Evolutionary conservation across 2,113 vertebrate genomes (phyloP), one percentile per base, ranked within the genome.

Genomic region (Butastur rufipennis): DNA sequence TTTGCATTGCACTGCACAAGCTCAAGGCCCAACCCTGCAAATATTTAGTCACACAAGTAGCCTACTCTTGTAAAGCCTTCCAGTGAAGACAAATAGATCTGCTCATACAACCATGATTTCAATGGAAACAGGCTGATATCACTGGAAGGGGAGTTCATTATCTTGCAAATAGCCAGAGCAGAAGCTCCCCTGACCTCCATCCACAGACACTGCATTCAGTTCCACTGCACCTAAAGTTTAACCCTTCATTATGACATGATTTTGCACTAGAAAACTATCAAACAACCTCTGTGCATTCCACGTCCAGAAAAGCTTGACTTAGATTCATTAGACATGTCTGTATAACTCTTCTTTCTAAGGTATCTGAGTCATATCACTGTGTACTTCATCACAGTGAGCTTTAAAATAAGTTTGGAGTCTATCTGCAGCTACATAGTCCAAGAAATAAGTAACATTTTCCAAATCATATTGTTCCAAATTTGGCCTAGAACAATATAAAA

Each of bases 1-100:
- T 96, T 79, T 94, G 84, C 61, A 91, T 72, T 85, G 81, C 86
- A 82, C 96, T 96, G 93, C 89, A 93, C 86, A 95, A 95, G 86
- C 93, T 95, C 93, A 91, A 91, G 93, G 86, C 84, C 84, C 55
- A 86, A 2, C 81, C 78, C 81, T 90, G 86, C 94, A 97, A 97
- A 97, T 95, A 97, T 93, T 96, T 93, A 95, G 71, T 90, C 93
- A 93, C 50, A 50, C 32, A 85, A 80, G 91, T 20, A 93, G 71
- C 38, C 84, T 87, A 14, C 78, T 91, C 83, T 93, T 50, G 93
- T 68, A 95, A 95, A 95, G 70, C 62, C 62, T 89, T 77, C 50
- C 91, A 73, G 45, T 47, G 38, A 66, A 89, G 66, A 85, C 73
- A 95, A 95, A 88, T 80, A 78, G 78, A 82, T 85, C 86, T 61